Conservation (phyloP, 2,113 vertebrate species). For the Pantherophis guttatus region DNA sequence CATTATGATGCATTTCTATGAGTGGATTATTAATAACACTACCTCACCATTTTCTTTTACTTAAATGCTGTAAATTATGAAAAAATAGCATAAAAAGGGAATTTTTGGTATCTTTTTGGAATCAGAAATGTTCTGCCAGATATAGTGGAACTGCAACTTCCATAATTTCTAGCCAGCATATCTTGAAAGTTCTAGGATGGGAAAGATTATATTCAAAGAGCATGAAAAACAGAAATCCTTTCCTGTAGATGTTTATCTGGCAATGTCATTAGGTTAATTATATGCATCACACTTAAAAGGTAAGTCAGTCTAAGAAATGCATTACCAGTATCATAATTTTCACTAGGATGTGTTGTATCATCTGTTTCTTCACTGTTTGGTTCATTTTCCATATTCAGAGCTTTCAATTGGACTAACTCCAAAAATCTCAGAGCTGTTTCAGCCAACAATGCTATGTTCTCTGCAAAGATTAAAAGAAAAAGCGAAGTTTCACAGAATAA, state of each 20-base stretch:
- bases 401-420: slow-evolving; percentile 95
- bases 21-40: background rate
- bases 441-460: slow-evolving; percentile 94
- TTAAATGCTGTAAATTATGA: background rate
- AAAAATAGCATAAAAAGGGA: background rate
- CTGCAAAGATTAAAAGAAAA: slow-evolving; percentile 63
- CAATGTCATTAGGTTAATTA: background rate
- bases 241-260: background rate
- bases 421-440: slow-evolving; percentile 96
- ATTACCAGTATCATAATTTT: slow-evolving; percentile 94
- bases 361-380: slow-evolving; percentile 86
- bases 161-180: background rate
- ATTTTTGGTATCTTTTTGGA: background rate
- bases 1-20: background rate
- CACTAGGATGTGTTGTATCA: slow-evolving; percentile 85
- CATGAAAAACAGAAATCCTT: background rate
- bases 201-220: background rate
- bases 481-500: background rate
- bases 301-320: background rate
- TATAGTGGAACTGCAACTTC: background rate
- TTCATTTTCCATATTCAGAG: slow-evolving; percentile 90
- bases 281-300: background rate
- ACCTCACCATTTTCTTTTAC: background rate
- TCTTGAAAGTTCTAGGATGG: background rate
- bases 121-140: background rate